Base-by-base conservation (phyloP, 2,888 invertebrate species). In the Thecophora atra region DNA sequence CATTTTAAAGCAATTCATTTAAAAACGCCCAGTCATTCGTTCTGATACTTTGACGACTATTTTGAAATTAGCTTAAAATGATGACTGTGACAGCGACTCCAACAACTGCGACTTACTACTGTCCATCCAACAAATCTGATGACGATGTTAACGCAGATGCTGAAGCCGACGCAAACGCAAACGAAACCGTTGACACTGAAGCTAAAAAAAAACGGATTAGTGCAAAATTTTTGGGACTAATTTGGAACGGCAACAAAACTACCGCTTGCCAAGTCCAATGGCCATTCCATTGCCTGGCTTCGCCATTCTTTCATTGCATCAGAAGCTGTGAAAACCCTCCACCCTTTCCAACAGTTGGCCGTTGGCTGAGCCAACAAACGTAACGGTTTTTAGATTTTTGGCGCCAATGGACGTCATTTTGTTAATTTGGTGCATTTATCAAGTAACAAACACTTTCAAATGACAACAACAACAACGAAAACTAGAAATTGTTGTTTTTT, bases 181-280 rank as follows among this genome's bases (percentile, higher is more conserved):
- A 28, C 21, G 37, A 64, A n/a, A n/a, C 64, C 15, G 24, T 69
- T 24, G 58, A 58, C 56, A 68, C 28, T 67, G n/a, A n/a, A n/a
- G n/a, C n/a, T n/a, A n/a, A n/a, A n/a, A n/a, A n/a, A n/a, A n/a
- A n/a, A n/a, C n/a, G n/a, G n/a, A n/a, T n/a, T n/a, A n/a, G n/a
- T n/a, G n/a, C n/a, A n/a, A n/a, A n/a, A n/a, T n/a, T n/a, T 67
- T 72, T 62, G 56, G 51, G 21, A 80, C 83, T 83, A 83, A 83
- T 83, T 83, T 84, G 82, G 83, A 82, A 77, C 80, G 81, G 83
- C 81, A 80, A 80, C 84, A 80, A 82, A 78, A 78, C 78, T 80
- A 42, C 64, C 68, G 74, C 70, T 47, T n/a, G 60, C 60, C 62
- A 67, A 67, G 54, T 54, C n/a, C n/a, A n/a, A n/a, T 42, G 24